A percentile compares a stretch with the other conserved stretches of the same genome.
Evolutionary conservation across 2,113 vertebrate genomes (phyloP).

Genomic region (Strix uralensis): DNA sequence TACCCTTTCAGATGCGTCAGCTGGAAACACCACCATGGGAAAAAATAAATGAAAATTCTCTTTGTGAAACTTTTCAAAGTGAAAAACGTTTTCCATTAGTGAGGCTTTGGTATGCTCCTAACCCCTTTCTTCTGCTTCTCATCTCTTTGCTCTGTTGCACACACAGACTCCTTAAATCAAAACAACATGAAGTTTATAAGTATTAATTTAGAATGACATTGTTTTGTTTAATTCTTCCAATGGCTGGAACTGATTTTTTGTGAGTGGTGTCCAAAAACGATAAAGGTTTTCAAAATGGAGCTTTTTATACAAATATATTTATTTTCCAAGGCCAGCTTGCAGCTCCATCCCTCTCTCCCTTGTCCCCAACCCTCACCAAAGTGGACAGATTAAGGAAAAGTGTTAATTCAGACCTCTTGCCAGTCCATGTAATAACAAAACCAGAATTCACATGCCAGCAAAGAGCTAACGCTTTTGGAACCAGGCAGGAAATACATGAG

Average conservation of each 20-base stretch:
- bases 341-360: neutral
- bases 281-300: neutral
- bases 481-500: neutral
- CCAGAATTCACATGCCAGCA: neutral
- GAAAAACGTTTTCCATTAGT: neutral
- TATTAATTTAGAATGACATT: neutral
- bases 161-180: neutral
- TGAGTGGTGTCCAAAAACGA: neutral
- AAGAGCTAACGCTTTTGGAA: neutral
- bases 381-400: neutral
- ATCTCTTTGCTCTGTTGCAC: neutral
- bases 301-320: neutral
- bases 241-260: neutral
- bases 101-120: neutral
- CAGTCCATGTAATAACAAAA: neutral
- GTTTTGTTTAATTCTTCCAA: conserved; percentile 23
- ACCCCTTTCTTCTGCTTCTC: neutral
- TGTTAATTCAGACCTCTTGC: neutral
- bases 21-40: neutral
- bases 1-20: neutral
- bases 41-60: neutral
- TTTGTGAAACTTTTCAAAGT: neutral
- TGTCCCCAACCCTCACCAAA: neutral
- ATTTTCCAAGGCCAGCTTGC: neutral
- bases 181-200: conserved; percentile 9